These are phyloP conservation scores for Urocyon cinereoargenteus DNA, from an alignment of 2,797 vertebrate genomes.

Conservation along the genomic window DNA sequence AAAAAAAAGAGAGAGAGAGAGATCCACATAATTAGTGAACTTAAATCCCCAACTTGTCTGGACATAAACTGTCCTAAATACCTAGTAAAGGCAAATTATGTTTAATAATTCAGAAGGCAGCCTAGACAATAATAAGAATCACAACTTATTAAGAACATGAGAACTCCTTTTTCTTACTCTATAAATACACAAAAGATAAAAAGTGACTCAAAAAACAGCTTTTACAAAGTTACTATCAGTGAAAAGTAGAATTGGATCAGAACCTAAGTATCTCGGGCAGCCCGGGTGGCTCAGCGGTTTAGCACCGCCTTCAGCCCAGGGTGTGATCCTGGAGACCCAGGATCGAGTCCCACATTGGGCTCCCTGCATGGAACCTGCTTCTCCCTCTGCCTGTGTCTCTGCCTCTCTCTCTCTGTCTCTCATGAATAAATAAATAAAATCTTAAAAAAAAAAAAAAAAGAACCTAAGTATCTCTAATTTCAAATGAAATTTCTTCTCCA, in stretches of 20 bases:
- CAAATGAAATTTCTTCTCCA: slow-evolving; percentile 3
- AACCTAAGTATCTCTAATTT: neutral
- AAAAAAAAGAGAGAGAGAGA: too few relatives aligned
- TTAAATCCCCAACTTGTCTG: slow-evolving; percentile 14
- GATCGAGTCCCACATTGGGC: too few relatives aligned
- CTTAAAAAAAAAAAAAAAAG: too few relatives aligned
- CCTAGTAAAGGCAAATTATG: neutral
- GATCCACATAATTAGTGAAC: neutral
- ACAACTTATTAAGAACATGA: neutral
- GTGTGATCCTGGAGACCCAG: too few relatives aligned
- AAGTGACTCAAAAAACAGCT: slow-evolving; percentile 13
- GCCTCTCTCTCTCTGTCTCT: too few relatives aligned
- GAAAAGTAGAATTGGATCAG: neutral
- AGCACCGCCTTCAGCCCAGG: too few relatives aligned
- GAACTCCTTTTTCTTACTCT: neutral
- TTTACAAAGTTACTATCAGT: neutral
- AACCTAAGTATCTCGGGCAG: neutral
- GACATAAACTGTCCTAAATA: neutral
- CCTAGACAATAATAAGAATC: neutral
- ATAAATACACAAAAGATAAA: slow-evolving; percentile 8
- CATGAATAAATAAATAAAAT: too few relatives aligned
- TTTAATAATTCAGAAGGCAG: slow-evolving; percentile 46
- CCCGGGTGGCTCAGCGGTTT: too few relatives aligned
- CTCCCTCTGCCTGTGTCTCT: too few relatives aligned
- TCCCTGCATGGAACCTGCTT: too few relatives aligned